Evolutionary conservation across 2,797 vertebrate genomes (phyloP).

Genomic region (Zalophus californianus): DNA sequence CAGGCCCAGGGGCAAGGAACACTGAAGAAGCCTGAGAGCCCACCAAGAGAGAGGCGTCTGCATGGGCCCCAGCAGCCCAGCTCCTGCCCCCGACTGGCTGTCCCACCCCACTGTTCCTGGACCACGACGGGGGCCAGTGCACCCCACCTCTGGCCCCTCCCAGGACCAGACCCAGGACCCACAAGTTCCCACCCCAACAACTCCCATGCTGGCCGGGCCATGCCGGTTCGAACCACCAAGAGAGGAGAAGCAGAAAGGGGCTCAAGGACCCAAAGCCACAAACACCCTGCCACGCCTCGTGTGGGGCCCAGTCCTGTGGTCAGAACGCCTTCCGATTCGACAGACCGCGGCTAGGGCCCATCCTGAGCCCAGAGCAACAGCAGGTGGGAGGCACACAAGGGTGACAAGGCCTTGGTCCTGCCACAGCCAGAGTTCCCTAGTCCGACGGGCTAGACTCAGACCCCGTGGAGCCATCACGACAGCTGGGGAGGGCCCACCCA

Average conservation of each 20-base stretch:
- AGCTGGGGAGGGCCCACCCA: accelerated
- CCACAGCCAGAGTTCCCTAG: accelerated
- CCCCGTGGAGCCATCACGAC: accelerated
- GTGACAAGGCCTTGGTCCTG: too few relatives aligned
- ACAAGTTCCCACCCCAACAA: accelerated
- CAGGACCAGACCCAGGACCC: background rate
- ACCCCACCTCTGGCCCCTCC: background rate
- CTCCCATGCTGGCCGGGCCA: accelerated
- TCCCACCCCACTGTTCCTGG: accelerated
- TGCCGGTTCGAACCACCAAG: accelerated
- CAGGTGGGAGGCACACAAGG: accelerated
- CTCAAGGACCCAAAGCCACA: accelerated
- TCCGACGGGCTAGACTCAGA: accelerated
- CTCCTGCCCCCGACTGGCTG: accelerated
- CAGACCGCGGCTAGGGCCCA: accelerated
- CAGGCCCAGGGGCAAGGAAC: accelerated
- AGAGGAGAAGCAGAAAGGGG: background rate
- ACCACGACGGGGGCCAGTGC: background rate
- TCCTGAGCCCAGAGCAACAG: background rate
- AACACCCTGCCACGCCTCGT: accelerated
- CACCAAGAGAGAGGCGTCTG: accelerated
- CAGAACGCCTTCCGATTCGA: accelerated
- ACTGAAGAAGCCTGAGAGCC: accelerated
- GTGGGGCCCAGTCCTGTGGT: background rate
- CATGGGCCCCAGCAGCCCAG: accelerated